Base-by-base conservation (phyloP, 2,888 invertebrate genomes). In the Elgonia sp. region DNA sequence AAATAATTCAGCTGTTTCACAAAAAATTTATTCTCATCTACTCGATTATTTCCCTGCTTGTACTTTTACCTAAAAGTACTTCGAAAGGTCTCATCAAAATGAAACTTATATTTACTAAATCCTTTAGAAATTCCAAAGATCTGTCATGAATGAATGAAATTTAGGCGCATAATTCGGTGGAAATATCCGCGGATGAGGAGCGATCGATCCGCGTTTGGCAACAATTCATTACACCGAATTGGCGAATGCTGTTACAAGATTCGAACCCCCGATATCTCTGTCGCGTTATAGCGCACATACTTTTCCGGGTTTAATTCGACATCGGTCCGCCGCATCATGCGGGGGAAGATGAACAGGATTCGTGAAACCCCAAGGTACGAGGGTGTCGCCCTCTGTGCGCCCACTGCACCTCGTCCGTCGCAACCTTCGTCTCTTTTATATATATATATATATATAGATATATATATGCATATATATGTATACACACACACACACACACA, bases 291-390 rank as follows among this genome's bases (percentile, higher is more conserved):
- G 84, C 86, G 86, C 82, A 77, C 88, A 85, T 90, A 81, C 86
- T 75, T 81, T 92, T 92, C 91, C 91, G 89, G 91, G 92, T 92
- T 93, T 94, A 93, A 93, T 93, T 93, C 93, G 91, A 93, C 92
- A 92, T 91, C 91, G 91, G 91, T 90, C 90, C 91, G 92, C 85
- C 87, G 89, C 79, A 88, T 84, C 89, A 91, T 91, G 92, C 92
- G 92, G 89, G 91, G 89, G 90, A 88, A 88, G 88, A 88, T 88
- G 88, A 88, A 88, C 88, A 88, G 85, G 90, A 91, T 92, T 90
- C 90, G 91, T 91, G 92, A 93, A 93, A 93, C 92, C 93, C 93
- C 90, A 92, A 90, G 92, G 90, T 90, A 91, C 91, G 91, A 93
- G 93, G 93, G 93, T 91, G 91, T 88, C 84, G 83, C 86, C 87